These are phyloP conservation scores for Tamandua tetradactyla DNA, from an alignment of 2,797 vertebrate genomes.

Conservation along the genomic window DNA sequence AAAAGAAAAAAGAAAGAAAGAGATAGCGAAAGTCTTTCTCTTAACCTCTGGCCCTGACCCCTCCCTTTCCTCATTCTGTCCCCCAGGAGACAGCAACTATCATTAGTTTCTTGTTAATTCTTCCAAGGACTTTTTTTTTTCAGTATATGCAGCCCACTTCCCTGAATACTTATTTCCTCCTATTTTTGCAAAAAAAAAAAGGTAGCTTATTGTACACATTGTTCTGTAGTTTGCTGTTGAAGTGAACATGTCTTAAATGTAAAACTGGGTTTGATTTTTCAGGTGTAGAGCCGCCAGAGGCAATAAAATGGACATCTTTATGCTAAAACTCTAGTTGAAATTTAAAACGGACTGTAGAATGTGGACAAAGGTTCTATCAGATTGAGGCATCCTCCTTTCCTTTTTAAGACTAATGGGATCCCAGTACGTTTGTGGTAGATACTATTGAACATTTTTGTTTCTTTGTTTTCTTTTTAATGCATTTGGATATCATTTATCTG, in stretches of 20 bases:
- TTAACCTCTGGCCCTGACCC: not conserved
- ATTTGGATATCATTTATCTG: not conserved
- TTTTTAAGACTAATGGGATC: not conserved
- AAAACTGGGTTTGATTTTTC: slow-evolving; percentile 1
- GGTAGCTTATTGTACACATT: not conserved
- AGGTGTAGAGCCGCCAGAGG: not conserved
- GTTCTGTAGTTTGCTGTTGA: not conserved
- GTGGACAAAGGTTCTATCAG: not conserved
- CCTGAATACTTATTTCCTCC: not conserved
- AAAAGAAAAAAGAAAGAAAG: too few relatives aligned
- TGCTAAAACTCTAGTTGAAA: not conserved
- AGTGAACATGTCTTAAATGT: not conserved
- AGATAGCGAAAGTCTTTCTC: not conserved
- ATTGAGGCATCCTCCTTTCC: not conserved
- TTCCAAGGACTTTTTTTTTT: not conserved
- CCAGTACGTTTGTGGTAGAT: too few relatives aligned
- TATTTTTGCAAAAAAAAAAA: not conserved
- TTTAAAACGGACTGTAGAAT: not conserved
- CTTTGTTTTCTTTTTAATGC: not conserved
- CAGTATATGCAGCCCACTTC: not conserved
- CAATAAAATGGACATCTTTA: not conserved
- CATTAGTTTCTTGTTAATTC: not conserved
- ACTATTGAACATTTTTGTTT: not conserved
- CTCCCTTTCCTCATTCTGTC: too few relatives aligned
- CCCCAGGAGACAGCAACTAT: not conserved